Conservation (phyloP, 2,113 vertebrate species). For the Nansenia antarctica region DNA sequence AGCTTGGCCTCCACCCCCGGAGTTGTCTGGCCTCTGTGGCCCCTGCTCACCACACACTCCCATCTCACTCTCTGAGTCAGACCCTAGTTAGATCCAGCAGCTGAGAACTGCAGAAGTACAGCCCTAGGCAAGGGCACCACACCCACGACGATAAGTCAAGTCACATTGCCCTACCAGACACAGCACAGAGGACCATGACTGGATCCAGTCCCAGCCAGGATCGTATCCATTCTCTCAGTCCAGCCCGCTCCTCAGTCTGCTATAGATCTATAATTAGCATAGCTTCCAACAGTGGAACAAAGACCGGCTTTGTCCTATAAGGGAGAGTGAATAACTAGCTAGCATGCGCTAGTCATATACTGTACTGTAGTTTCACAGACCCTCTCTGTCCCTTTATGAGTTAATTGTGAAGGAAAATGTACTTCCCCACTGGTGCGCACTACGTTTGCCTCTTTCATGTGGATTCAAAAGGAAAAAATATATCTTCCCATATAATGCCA, state of each 20-base stretch:
- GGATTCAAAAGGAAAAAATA: background rate
- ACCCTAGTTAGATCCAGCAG: background rate
- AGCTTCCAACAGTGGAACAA: background rate
- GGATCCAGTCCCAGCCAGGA: background rate
- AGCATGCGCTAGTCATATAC: background rate
- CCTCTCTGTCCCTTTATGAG: background rate
- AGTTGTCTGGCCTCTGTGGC: no score
- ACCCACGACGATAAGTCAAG: background rate
- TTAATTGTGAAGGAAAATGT: background rate
- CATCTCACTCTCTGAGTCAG: background rate
- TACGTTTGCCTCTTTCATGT: background rate
- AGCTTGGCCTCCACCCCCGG: no score
- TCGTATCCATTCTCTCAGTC: background rate
- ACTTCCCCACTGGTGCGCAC: background rate
- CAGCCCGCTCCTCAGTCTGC: background rate
- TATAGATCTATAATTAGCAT: background rate
- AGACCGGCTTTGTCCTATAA: slow-evolving; percentile 8
- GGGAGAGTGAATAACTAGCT: background rate
- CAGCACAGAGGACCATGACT: background rate
- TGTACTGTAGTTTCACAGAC: background rate
- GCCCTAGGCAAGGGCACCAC: background rate
- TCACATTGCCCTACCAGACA: background rate
- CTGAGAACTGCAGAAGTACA: background rate
- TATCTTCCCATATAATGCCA: background rate
- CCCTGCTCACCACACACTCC: background rate